Evolutionary conservation across 1,140 invertebrate species (phyloP).

Genomic region (Ditylenchus dipsaci): DNA sequence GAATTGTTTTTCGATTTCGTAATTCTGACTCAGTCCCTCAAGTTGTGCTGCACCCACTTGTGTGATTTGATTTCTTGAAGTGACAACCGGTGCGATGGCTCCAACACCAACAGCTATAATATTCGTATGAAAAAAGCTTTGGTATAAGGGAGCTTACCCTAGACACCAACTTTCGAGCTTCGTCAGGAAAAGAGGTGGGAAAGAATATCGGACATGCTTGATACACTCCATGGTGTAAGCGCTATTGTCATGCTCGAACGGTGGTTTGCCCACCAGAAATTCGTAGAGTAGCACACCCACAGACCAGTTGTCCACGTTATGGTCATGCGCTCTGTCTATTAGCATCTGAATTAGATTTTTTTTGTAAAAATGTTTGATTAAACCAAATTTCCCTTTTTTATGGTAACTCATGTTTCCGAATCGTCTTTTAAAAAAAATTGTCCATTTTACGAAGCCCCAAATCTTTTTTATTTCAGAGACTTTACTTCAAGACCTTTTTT

Average conservation of each 20-base stretch:
- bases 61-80: slow-evolving; percentile 13
- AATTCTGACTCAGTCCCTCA: too few species aligned
- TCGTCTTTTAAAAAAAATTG: too few species aligned
- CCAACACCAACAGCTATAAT: slow-evolving; percentile 24
- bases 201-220: slow-evolving; percentile 57
- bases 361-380: slow-evolving; percentile 4
- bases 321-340: slow-evolving; percentile 19
- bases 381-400: too few species aligned
- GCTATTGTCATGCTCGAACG: slow-evolving; percentile 69
- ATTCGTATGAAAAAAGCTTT: neutral
- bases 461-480: too few species aligned
- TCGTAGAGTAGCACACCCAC: slow-evolving; percentile 89
- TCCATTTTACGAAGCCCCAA: too few species aligned
- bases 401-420: too few species aligned
- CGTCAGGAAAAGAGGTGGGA: slow-evolving; percentile 15
- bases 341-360: too few species aligned
- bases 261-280: slow-evolving; percentile 85
- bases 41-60: slow-evolving; percentile 18
- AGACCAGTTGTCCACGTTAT: slow-evolving; percentile 44
- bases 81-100: slow-evolving; percentile 18
- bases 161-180: slow-evolving; percentile 20
- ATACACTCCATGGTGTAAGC: slow-evolving; percentile 78
- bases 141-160: slow-evolving; percentile 14
- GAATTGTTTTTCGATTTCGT: too few species aligned
- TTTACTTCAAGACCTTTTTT: too few species aligned